Conservation (phyloP, 2,113 vertebrate genomes). For the Sander vitreus region DNA sequence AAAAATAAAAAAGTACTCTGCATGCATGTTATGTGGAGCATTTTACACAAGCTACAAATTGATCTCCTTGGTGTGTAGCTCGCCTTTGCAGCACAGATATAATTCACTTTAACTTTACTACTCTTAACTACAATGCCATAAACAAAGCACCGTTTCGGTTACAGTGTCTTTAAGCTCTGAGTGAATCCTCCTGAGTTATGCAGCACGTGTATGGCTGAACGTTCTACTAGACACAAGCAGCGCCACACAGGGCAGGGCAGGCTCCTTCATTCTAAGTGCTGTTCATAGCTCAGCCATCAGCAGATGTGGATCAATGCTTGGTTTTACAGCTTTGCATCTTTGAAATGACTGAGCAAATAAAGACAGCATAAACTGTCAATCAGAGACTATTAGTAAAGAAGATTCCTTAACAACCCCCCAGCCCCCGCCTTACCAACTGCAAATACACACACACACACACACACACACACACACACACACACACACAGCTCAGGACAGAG, state of each 20-base stretch:
- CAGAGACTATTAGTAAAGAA: conserved; percentile 70
- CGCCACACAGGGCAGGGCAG: conserved; percentile 64
- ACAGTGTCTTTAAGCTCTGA: conserved; percentile 6
- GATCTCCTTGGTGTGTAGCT: conserved; percentile 2
- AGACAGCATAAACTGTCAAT: conserved; percentile 57
- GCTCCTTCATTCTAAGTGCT: conserved; percentile 75
- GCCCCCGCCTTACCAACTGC: not conserved
- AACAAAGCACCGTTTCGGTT: conserved; percentile 24
- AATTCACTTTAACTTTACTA: not conserved
- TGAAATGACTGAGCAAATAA: conserved; percentile 70
- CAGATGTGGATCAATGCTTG: conserved; percentile 75
- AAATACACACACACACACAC: conserved; percentile 4
- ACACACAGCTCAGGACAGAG: conserved; percentile 26
- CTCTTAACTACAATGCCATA: conserved; percentile 21
- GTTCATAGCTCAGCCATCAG: conserved; percentile 71
- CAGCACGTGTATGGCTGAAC: not conserved
- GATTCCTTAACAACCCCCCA: conserved; percentile 57
- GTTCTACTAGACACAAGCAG: conserved; percentile 50
- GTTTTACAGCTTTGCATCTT: conserved; percentile 74
- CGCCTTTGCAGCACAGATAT: not conserved
- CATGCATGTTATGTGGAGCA: not conserved
- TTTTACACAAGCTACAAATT: not conserved
- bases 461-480: not conserved
- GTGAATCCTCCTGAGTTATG: conserved; percentile 35
- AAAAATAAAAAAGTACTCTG: not conserved